phyloP scores from a whole-genome alignment of 2,888 invertebrate species.

The Hypomecis punctinalis region DNA sequence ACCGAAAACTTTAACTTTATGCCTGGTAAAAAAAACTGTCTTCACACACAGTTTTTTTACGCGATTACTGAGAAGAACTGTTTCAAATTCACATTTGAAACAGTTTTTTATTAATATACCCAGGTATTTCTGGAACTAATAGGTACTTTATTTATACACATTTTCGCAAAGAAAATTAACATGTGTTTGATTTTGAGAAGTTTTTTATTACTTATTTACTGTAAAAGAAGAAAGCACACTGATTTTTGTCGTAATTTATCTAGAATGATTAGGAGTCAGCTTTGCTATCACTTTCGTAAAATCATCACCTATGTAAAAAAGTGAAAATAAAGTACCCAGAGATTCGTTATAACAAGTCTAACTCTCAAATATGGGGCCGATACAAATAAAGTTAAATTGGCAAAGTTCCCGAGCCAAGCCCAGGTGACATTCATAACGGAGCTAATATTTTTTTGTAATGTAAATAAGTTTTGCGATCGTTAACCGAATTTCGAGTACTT shows the following conservation, averaged over 20 bases:
- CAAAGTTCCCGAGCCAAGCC: conserved; percentile 66
- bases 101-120: too few species aligned
- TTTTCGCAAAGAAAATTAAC: background rate
- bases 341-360: conserved; percentile 63
- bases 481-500: conserved; percentile 39
- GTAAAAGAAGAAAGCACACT: background rate
- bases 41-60: too few species aligned
- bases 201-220: too few species aligned
- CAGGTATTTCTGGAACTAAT: too few species aligned
- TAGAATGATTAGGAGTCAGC: background rate
- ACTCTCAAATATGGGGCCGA: conserved; percentile 72
- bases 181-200: too few species aligned
- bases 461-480: conserved; percentile 64
- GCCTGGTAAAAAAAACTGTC: too few species aligned
- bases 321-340: conserved; percentile 9
- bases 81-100: too few species aligned
- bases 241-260: background rate
- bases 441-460: conserved; percentile 63
- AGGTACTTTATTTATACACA: too few species aligned
- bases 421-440: conserved; percentile 72
- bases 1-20: too few species aligned
- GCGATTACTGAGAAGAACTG: too few species aligned
- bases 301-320: background rate
- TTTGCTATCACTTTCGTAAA: background rate
- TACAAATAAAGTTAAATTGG: conserved; percentile 84